phyloP scores from a whole-genome alignment of 1,140 invertebrate species.

The Trachelipus rathkii region DNA sequence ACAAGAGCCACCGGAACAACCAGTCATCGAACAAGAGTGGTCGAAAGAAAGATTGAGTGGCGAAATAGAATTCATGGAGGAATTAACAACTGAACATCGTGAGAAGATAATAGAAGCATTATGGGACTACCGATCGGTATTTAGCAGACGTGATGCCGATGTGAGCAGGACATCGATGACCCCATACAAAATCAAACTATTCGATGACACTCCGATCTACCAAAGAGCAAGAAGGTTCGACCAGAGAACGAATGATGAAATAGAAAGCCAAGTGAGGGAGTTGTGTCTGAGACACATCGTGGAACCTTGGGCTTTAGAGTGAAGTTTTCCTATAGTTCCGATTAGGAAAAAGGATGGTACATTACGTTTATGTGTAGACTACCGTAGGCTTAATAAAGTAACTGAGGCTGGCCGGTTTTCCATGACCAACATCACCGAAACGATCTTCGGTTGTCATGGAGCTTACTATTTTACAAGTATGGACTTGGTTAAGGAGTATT shows the following conservation, averaged over 20 bases:
- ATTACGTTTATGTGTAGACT: neutral
- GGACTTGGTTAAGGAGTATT: neutral
- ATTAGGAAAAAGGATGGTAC: neutral
- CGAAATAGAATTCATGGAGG: no score
- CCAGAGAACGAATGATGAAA: neutral
- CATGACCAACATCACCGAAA: neutral
- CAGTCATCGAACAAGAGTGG: no score
- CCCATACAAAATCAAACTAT: neutral
- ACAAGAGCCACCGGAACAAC: no score
- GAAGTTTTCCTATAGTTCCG: neutral
- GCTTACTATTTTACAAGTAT: neutral
- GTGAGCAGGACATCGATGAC: neutral
- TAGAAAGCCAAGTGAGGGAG: neutral
- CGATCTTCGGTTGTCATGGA: neutral
- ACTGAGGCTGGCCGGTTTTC: neutral
- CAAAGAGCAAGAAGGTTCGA: neutral
- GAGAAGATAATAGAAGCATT: no score
- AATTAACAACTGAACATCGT: no score
- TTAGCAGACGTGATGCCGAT: neutral
- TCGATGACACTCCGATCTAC: neutral
- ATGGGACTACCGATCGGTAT: neutral
- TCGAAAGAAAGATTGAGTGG: no score
- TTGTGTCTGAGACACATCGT: neutral
- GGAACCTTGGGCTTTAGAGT: neutral
- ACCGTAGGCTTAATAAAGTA: neutral